phyloP scores from a whole-genome alignment of 2,888 invertebrate species.

The Pollenia amentaria region DNA sequence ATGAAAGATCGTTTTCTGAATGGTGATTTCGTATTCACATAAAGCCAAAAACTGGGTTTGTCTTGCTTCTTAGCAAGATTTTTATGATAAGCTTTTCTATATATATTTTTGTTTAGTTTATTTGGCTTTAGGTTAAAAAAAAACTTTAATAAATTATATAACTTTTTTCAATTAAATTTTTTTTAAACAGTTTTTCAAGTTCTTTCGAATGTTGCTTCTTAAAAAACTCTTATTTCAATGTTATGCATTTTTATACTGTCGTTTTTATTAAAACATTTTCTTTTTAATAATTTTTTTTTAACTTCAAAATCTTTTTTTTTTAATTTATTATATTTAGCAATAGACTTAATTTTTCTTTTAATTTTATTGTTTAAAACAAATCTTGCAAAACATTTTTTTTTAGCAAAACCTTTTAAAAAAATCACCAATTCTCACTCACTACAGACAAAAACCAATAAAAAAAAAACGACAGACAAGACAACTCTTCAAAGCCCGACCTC shows the following conservation, averaged over 20 bases:
- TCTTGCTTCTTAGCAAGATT: slow-evolving; percentile 42
- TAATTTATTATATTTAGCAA: too few species aligned
- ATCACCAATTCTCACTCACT: slow-evolving; percentile 26
- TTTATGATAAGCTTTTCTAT: slow-evolving; percentile 19
- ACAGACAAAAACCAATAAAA: not conserved
- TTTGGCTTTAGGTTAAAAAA: slow-evolving; percentile 15
- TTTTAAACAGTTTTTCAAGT: not conserved
- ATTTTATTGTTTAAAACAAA: too few species aligned
- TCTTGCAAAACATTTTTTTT: too few species aligned
- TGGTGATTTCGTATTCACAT: slow-evolving; percentile 7
- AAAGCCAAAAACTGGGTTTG: slow-evolving; percentile 57
- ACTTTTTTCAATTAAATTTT: not conserved
- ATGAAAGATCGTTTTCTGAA: not conserved
- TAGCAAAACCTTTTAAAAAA: not conserved
- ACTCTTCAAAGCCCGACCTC: slow-evolving; percentile 74
- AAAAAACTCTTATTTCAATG: too few species aligned
- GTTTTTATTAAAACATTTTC: too few species aligned
- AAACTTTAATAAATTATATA: too few species aligned
- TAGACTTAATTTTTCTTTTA: too few species aligned
- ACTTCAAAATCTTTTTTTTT: too few species aligned
- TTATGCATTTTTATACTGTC: too few species aligned
- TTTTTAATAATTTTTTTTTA: too few species aligned
- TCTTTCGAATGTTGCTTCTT: too few species aligned
- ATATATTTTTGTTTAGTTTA: not conserved
- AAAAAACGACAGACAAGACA: slow-evolving; percentile 45